Base-by-base conservation (phyloP, 1,140 invertebrate genomes). In the Reticulitermes speratus region DNA sequence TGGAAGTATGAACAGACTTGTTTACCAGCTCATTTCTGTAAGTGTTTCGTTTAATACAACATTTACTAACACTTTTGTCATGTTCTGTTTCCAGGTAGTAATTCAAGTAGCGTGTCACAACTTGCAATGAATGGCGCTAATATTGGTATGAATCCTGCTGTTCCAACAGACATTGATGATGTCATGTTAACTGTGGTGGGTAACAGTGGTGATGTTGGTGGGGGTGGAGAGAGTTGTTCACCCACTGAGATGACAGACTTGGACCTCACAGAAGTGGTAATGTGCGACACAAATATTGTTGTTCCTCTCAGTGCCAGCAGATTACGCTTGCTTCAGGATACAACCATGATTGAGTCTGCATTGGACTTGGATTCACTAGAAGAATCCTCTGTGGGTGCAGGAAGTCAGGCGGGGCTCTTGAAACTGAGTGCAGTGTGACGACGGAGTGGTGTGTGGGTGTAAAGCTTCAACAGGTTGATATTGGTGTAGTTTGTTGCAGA, bases 271-370 rank as follows among this genome's bases (percentile, higher is more conserved):
- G 85, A 86, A 19, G 44, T 45, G 16, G 85, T 86, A 44, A 86
- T 86, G 25, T 48, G 85, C 83, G 75, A 86, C 23, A 32, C 85
- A 45, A 86, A 82, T 30, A 82, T 44, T 86, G 85, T 87, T 45
- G 87, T 87, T 9, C 91, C 92, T 23, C 86, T 92, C 32, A 91
- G 91, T 85, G 94, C 94, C 3, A 95, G 94, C 89, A 93, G 94
- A 87, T 91, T 96, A 88, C 92, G 94, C 88, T 91, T 96, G 87
- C 91, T 96, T 86, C 95, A 96, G 88, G 95, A 96, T 90, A 96
- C 95, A 25, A 97, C 96, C 12, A 96, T 97, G 96, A 97, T 97
- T 89, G 96, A 96, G 89, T 96, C 96, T 44, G 96, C 96, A 19
- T 91, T 97, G 86, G 96, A 97, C 92, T 92, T 97, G 86, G 96